A percentile compares a stretch with the other conserved stretches of the same genome.
Evolutionary conservation across 1,140 invertebrate genomes (phyloP).

Genomic region (Theocolax elegans): DNA sequence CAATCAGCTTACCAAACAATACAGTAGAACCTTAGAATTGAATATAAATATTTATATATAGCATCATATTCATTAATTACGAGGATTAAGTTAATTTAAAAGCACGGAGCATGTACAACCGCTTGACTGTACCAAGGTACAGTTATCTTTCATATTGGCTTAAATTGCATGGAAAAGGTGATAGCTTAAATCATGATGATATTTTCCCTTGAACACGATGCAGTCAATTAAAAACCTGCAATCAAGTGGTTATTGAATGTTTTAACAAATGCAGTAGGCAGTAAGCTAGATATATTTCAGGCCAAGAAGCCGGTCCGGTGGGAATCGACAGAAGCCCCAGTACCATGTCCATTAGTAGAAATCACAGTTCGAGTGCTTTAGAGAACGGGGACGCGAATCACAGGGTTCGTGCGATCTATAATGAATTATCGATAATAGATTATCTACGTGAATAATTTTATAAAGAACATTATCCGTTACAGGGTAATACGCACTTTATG

Average conservation of each 20-base stretch:
- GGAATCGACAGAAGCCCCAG: slow-evolving; percentile 83
- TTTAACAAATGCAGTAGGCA: slow-evolving; percentile 52
- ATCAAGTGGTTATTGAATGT: not conserved
- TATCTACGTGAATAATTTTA: too few relatives aligned
- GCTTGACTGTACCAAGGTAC: slow-evolving; percentile 13
- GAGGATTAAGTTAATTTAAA: not conserved
- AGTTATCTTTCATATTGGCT: slow-evolving; percentile 9
- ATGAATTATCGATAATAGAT: too few relatives aligned
- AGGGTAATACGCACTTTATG: slow-evolving; percentile 94
- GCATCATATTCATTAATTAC: not conserved
- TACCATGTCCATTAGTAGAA: slow-evolving; percentile 80
- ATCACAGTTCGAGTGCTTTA: slow-evolving; percentile 78
- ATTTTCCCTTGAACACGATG: not conserved
- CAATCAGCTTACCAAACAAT: slow-evolving; percentile 18
- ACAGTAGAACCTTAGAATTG: not conserved
- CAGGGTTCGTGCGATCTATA: slow-evolving; percentile 54
- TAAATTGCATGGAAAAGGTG: slow-evolving; percentile 14
- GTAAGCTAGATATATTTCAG: slow-evolving; percentile 63
- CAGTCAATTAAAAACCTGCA: not conserved
- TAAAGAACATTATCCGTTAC: slow-evolving; percentile 45
- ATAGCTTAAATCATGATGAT: not conserved
- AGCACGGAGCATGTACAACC: slow-evolving; percentile 30
- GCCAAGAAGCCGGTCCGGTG: slow-evolving; percentile 60
- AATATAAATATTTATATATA: not conserved
- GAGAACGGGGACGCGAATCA: slow-evolving; percentile 77